Conservation (phyloP, 37 sponge, comb jelly and placozoan species). For the Oscarella lobularis region DNA sequence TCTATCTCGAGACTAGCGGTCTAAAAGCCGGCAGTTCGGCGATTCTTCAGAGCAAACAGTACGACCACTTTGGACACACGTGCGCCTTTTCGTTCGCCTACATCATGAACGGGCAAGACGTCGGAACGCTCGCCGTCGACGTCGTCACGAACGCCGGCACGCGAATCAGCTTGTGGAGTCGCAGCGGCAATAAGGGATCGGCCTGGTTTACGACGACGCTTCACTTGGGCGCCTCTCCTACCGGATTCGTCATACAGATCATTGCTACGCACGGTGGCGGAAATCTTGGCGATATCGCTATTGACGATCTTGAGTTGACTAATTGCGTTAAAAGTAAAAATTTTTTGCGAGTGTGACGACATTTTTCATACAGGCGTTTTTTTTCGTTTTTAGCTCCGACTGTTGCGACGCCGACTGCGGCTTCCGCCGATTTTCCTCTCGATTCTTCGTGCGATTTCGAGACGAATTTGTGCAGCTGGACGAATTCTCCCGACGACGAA, state of each 20-base stretch:
- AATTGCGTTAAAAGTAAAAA: slow-evolving; percentile 11
- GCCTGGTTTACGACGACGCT: background rate
- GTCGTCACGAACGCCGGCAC: background rate
- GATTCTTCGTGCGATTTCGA: slow-evolving; percentile 22
- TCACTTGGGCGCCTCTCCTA: background rate
- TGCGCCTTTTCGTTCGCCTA: background rate
- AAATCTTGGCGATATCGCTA: slow-evolving; percentile 23
- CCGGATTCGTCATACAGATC: slow-evolving; percentile 9
- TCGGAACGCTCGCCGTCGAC: background rate
- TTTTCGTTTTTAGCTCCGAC: background rate
- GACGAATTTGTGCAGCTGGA: slow-evolving; percentile 17
- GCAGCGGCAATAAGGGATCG: background rate
- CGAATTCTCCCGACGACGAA: slow-evolving; percentile 8
- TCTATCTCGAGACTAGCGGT: background rate
- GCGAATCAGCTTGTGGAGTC: background rate
- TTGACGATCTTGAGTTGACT: slow-evolving; percentile 24
- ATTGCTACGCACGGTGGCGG: slow-evolving; percentile 22
- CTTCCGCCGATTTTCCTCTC: background rate
- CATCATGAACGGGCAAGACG: background rate
- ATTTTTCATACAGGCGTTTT: background rate
- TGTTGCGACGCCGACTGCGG: background rate
- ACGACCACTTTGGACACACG: slow-evolving; percentile 4
- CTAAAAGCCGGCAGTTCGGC: background rate
- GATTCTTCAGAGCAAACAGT: background rate
- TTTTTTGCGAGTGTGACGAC: background rate